phyloP scores from a whole-genome alignment of 2,797 vertebrate genomes.

The Gadopsis marmoratus region DNA sequence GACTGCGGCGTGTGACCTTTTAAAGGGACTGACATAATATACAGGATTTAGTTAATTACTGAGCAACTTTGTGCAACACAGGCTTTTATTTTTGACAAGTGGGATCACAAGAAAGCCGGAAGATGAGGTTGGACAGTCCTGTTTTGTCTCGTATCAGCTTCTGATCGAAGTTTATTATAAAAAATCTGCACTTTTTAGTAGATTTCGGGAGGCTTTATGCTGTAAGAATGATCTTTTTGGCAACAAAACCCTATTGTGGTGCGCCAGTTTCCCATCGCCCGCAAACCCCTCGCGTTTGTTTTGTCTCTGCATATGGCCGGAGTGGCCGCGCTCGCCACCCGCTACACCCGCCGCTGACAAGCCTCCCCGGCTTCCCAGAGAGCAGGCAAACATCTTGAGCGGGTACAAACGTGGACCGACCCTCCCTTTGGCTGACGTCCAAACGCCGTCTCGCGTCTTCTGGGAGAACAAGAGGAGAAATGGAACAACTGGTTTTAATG shows the following conservation, averaged over 20 bases:
- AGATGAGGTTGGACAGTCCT: not conserved
- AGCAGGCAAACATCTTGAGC: slow-evolving; percentile 93
- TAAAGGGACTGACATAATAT: slow-evolving; percentile 44
- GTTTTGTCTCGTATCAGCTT: not conserved
- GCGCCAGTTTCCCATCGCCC: not conserved
- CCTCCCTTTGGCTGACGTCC: slow-evolving; percentile 98
- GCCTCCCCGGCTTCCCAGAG: slow-evolving; percentile 77
- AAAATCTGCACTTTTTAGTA: not conserved
- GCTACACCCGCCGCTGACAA: slow-evolving; percentile 77
- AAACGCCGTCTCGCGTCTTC: slow-evolving; percentile 96
- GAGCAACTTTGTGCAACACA: slow-evolving; percentile 24
- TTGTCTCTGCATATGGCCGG: slow-evolving; percentile 87
- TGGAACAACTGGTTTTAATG: slow-evolving; percentile 99
- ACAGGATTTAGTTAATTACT: slow-evolving; percentile 49
- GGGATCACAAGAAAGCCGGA: not conserved
- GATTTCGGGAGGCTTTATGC: not conserved
- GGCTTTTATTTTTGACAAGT: slow-evolving; percentile 37
- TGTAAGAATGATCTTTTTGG: not conserved
- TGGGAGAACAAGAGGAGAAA: slow-evolving; percentile 99
- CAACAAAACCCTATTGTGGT: not conserved
- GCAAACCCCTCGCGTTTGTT: slow-evolving; percentile 77
- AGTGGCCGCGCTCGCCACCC: slow-evolving; percentile 71
- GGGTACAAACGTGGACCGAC: slow-evolving; percentile 92
- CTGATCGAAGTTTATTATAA: not conserved
- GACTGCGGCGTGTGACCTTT: slow-evolving; percentile 68